Percentiles rank a stretch among this genome's conserved stretches.
Conservation (phyloP, 2,113 vertebrate genomes). For the Menura novaehollandiae region DNA sequence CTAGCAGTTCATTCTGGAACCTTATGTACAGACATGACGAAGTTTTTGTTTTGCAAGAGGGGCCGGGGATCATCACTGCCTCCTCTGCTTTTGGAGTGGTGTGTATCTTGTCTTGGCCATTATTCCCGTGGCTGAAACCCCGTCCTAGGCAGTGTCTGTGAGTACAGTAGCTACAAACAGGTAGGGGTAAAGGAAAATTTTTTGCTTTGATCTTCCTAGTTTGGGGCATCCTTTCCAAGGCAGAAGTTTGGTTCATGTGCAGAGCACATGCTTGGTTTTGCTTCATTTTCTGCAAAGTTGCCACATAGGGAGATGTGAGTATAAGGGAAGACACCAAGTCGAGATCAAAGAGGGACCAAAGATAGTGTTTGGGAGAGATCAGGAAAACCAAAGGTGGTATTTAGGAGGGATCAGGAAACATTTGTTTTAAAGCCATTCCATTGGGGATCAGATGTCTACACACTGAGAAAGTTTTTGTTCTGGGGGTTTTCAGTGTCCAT, state of each 20-base stretch:
- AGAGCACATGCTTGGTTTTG: not conserved
- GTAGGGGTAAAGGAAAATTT: not conserved
- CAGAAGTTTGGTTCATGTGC: not conserved
- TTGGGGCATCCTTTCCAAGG: not conserved
- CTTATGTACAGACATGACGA: not conserved
- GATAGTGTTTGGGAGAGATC: not conserved
- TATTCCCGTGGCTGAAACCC: not conserved
- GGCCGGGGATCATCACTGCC: fast-evolving
- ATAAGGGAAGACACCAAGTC: not conserved
- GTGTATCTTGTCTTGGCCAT: fast-evolving
- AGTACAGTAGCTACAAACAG: not conserved
- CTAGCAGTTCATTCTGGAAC: not conserved
- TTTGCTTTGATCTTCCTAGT: not conserved
- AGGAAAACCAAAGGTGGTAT: not conserved
- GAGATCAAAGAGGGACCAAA: not conserved
- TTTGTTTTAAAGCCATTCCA: not conserved
- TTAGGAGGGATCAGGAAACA: not conserved
- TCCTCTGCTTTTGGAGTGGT: not conserved
- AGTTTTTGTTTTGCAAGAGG: not conserved
- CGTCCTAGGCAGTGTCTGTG: not conserved
- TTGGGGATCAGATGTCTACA: not conserved
- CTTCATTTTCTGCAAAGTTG: not conserved
- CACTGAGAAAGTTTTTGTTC: not conserved
- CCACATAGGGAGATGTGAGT: not conserved
- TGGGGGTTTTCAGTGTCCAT: not conserved